A percentile compares a stretch with the other conserved stretches of the same genome.
Evolutionary conservation across 1,140 invertebrate species (phyloP).

Genomic region (Notospermus geniculatus): DNA sequence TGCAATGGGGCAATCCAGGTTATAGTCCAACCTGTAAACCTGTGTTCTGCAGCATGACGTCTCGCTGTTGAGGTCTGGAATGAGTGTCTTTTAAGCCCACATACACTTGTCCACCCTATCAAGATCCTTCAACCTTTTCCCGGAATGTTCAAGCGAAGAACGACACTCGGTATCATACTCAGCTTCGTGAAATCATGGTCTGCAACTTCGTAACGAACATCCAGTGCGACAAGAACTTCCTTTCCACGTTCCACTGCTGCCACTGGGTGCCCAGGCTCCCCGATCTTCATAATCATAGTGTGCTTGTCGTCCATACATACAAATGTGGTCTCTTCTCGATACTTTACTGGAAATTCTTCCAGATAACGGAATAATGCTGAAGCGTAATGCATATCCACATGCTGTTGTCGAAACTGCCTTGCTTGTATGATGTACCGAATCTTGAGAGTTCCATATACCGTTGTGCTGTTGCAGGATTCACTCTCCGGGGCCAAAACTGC

Average conservation of each 20-base stretch:
- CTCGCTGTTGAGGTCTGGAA: conserved; percentile 25
- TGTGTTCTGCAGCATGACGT: conserved; percentile 26
- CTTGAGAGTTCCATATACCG: conserved; percentile 19
- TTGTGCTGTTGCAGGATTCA: conserved; percentile 8
- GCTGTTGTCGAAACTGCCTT: background rate
- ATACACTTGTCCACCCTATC: conserved; percentile 23
- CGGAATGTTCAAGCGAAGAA: conserved; percentile 21
- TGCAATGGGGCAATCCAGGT: too few relatives aligned
- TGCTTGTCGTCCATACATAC: conserved; percentile 33
- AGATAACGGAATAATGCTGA: background rate
- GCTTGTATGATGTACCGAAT: conserved; percentile 26
- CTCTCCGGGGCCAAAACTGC: conserved; percentile 19
- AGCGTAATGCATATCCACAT: background rate
- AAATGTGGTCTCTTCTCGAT: conserved; percentile 15
- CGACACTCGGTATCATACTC: conserved; percentile 24
- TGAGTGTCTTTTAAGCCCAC: conserved; percentile 24
- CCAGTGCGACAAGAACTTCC: conserved; percentile 21
- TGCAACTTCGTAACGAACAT: conserved; percentile 17
- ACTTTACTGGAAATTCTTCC: conserved; percentile 24
- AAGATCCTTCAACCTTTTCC: conserved; percentile 16
- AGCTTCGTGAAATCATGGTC: conserved; percentile 29
- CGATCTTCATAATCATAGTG: conserved; percentile 23
- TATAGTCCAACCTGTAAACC: too few relatives aligned
- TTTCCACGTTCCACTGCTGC: conserved; percentile 28
- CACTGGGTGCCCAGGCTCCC: conserved; percentile 26